These are phyloP conservation scores for Temnothorax longispinosus DNA, from an alignment of 1,140 invertebrate genomes.

Conservation along the genomic window DNA sequence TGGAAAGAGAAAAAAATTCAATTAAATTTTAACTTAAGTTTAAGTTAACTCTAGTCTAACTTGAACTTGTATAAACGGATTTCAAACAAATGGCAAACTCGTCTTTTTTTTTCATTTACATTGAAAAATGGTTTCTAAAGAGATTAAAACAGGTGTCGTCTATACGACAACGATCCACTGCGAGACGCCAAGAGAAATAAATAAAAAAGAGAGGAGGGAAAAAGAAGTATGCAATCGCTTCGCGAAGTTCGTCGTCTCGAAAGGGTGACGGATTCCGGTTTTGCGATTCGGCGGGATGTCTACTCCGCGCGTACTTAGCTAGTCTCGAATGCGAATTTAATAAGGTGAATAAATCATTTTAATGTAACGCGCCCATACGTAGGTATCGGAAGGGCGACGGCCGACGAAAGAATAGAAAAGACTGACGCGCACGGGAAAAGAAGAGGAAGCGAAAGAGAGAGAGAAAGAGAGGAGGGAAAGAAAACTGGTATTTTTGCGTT, in stretches of 20 bases:
- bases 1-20: not conserved
- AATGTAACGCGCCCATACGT: constrained; percentile 71
- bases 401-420: constrained; percentile 66
- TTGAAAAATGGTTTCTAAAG: constrained; percentile 23
- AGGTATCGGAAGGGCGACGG: constrained; percentile 63
- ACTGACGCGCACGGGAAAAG: constrained; percentile 31
- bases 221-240: constrained; percentile 42
- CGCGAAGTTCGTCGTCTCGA: constrained; percentile 58
- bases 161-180: constrained; percentile 52
- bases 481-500: constrained; percentile 80
- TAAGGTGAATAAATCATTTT: constrained; percentile 79
- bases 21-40: not conserved
- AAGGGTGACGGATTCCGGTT: constrained; percentile 63
- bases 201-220: not conserved
- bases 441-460: constrained; percentile 8
- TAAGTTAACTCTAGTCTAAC: not conserved
- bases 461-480: constrained; percentile 26
- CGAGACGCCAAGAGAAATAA: not conserved
- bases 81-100: not conserved
- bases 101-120: constrained; percentile 11
- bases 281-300: constrained; percentile 62
- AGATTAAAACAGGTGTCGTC: constrained; percentile 49
- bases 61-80: not conserved
- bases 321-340: constrained; percentile 78
- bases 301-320: constrained; percentile 63